Evolutionary conservation across 1,140 invertebrate genomes (phyloP), one percentile per base, ranked within the genome.

Genomic region (Venturia canescens): DNA sequence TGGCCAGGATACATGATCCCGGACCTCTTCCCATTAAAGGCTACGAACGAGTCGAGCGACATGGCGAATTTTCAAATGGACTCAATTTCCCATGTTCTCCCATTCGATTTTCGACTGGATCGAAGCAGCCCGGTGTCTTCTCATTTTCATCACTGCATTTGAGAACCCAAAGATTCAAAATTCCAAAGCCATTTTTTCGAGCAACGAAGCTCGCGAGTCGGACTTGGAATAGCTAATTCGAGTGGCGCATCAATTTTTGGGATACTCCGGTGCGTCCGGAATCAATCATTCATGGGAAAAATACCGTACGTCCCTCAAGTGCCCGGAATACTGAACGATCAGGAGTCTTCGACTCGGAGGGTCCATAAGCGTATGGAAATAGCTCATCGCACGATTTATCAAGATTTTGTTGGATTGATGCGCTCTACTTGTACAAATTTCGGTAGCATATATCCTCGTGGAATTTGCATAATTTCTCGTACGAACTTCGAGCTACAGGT

Each of bases 391-490:
- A 4, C 77, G 23, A 69, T 78, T 78, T 69, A 69, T 78, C 77
- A 78, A 18, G 77, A 69, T 69, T 78, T 29, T 63, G 48, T 29
- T n/a, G 1, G 50, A 69, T 53, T 50, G 38, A 38, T 15, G 60
- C 11, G 15, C 4, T 18, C 21, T 38, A 31, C 18, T 63, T 76
- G 26, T 66, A 50, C 71, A 23, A 53, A 15, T 80, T 27, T 76
- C 71, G 5, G 26, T 21, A n/a, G 79, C 77, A 85, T 84, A 83
- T 86, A 84, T 84, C 89, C 87, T 79, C 85, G 83, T 83, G 82
- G 86, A 82, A 89, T 89, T 89, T 89, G 79, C 88, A 90, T 90
- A 89, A 90, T 89, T 89, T 88, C 87, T 87, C 85, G 87, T 89
- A 88, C 87, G 89, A 89, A 89, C 89, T 89, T 85, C 83, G 67